These are phyloP conservation scores for Nestor notabilis DNA, from an alignment of 2,113 vertebrate genomes.

Conservation along the genomic window DNA sequence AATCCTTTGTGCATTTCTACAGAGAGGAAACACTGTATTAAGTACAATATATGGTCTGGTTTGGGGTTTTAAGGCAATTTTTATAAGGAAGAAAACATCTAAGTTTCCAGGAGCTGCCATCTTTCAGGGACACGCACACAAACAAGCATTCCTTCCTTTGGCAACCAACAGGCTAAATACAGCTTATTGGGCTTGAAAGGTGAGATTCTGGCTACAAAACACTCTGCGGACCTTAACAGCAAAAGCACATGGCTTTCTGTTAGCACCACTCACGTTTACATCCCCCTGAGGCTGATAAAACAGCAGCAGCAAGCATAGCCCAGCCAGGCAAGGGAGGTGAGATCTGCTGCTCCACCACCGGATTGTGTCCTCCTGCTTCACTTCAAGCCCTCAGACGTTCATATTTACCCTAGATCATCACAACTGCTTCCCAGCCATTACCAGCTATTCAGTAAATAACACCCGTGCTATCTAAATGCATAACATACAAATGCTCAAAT, in stretches of 20 bases:
- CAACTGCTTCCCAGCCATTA: constrained; percentile 40
- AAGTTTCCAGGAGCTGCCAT: background rate
- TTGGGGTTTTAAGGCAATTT: background rate
- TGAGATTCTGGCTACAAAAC: background rate
- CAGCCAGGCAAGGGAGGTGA: background rate
- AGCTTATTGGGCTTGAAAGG: background rate
- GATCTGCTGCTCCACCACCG: background rate
- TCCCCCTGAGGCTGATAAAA: background rate
- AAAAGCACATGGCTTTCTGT: background rate
- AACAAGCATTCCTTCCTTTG: background rate
- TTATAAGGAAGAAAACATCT: background rate
- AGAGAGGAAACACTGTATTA: background rate
- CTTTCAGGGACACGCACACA: background rate
- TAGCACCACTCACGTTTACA: background rate
- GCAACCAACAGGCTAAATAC: background rate
- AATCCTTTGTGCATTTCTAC: background rate
- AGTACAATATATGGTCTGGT: background rate
- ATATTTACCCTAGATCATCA: constrained; percentile 54
- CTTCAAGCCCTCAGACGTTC: background rate
- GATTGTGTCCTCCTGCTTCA: background rate
- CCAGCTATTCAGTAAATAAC: constrained; percentile 58
- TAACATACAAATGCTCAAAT: constrained; percentile 48
- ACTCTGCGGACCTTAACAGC: background rate
- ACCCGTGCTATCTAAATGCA: constrained; percentile 14
- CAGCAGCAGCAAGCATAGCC: background rate